Percentiles rank a stretch among this genome's conserved stretches.
Evolutionary conservation across 1,140 invertebrate species (phyloP).

Genomic region (Proales similis): DNA sequence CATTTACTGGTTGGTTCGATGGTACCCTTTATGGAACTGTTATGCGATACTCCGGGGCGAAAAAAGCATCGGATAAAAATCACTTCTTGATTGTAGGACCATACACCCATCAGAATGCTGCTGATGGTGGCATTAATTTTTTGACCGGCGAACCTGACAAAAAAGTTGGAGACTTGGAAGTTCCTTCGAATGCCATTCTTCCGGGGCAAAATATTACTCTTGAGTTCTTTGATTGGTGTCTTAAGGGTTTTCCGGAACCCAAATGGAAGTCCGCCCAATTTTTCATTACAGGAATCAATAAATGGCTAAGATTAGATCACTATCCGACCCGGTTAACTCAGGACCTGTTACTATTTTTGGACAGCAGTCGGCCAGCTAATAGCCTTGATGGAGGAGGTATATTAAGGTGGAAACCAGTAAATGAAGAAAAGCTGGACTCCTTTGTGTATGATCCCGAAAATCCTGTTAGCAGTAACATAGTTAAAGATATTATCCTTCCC

Average conservation of each 20-base stretch:
- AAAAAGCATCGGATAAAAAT: neutral
- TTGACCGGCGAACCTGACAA: neutral
- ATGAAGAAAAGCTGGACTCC: neutral
- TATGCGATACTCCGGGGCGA: neutral
- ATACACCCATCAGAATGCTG: conserved; percentile 1
- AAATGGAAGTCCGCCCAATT: neutral
- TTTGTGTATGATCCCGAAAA: neutral
- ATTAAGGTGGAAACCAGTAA: neutral
- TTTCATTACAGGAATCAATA: conserved; percentile 20
- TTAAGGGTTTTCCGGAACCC: neutral
- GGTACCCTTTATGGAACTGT: neutral
- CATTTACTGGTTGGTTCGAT: conserved; percentile 32
- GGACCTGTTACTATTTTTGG: neutral
- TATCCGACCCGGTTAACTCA: neutral
- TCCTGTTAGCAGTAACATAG: conserved; percentile 1
- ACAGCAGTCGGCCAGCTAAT: neutral
- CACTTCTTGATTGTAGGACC: conserved; percentile 10
- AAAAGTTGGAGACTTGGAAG: conserved; percentile 1
- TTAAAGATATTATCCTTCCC: neutral
- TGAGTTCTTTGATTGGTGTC: conserved; percentile 27
- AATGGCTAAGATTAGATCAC: neutral
- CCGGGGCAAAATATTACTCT: conserved; percentile 14
- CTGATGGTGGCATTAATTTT: conserved; percentile 11
- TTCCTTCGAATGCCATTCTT: neutral
- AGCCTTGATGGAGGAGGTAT: neutral